These are phyloP conservation scores for Solenopsis invicta DNA, from an alignment of 1,140 invertebrate species.

Conservation along the genomic window DNA sequence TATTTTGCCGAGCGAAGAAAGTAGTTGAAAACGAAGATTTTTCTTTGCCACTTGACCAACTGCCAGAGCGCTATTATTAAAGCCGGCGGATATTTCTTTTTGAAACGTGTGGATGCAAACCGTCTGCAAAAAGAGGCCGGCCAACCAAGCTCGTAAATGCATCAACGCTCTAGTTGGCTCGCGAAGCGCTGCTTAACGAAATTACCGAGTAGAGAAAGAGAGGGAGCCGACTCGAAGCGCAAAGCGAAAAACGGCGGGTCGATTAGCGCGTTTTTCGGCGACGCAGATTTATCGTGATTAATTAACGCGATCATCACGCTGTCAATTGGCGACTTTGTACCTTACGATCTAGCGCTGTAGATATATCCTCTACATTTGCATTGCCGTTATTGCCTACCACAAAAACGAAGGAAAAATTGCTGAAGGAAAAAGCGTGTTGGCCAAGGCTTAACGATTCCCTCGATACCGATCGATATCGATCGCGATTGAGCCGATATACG, in stretches of 20 bases:
- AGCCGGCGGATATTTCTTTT: slow-evolving; percentile 36
- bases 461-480: slow-evolving; percentile 18
- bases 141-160: slow-evolving; percentile 48
- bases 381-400: neutral
- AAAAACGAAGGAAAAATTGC: neutral
- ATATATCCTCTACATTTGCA: neutral
- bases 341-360: neutral
- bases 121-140: slow-evolving; percentile 41
- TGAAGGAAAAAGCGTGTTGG: neutral
- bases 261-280: slow-evolving; percentile 36
- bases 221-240: neutral
- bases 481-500: slow-evolving; percentile 5
- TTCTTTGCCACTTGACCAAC: neutral
- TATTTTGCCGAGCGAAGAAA: neutral
- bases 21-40: neutral
- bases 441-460: slow-evolving; percentile 32
- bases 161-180: slow-evolving; percentile 57
- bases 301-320: neutral
- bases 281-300: slow-evolving; percentile 21
- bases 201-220: slow-evolving; percentile 18
- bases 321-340: neutral
- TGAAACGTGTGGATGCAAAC: slow-evolving; percentile 25
- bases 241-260: slow-evolving; percentile 24
- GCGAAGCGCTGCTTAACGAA: slow-evolving; percentile 46
- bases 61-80: slow-evolving; percentile 26